phyloP scores from a whole-genome alignment of 2,888 invertebrate species.

The Aspidapion aeneum region DNA sequence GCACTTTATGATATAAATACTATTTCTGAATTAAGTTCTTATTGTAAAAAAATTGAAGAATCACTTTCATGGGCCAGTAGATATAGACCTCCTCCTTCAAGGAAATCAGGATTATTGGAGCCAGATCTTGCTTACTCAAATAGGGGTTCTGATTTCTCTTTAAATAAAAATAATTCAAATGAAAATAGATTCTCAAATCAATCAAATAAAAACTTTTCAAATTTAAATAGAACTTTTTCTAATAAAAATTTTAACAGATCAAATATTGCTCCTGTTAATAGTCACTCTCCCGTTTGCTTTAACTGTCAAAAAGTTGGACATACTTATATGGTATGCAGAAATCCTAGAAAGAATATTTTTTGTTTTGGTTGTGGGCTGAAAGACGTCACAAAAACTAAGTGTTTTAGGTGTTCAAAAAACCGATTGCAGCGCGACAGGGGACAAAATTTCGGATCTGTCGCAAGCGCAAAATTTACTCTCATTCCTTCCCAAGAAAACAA shows the following conservation, averaged over 20 bases:
- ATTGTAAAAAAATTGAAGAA: no score
- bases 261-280: background rate
- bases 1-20: no score
- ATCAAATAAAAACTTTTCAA: background rate
- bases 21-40: no score
- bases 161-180: background rate
- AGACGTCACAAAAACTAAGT: constrained; percentile 3
- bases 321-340: background rate
- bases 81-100: no score
- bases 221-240: background rate
- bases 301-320: background rate
- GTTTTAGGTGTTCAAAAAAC: constrained; percentile 10
- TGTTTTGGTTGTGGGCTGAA: constrained; percentile 11
- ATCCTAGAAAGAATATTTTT: constrained; percentile 2
- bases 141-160: background rate
- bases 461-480: background rate
- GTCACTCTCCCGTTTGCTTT: background rate
- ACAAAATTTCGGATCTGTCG: background rate
- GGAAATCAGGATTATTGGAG: no score
- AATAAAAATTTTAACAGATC: background rate
- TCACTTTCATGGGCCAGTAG: no score
- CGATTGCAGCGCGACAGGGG: background rate
- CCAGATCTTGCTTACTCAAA: background rate
- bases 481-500: background rate
- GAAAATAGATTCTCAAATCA: background rate